phyloP scores from a whole-genome alignment of 2,113 vertebrate species.

The Leptobrachium leishanense region DNA sequence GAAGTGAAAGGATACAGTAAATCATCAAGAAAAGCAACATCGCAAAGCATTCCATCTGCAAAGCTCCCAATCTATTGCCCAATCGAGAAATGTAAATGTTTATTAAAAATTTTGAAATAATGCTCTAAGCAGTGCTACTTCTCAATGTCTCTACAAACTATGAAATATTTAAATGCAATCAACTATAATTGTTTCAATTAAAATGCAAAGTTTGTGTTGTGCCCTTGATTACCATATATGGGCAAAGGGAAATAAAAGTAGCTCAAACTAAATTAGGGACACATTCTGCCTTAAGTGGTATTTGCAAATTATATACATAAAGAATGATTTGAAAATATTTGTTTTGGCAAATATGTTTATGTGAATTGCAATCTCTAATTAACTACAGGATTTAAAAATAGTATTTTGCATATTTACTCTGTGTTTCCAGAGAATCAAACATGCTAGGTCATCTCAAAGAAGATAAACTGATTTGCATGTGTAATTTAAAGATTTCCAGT shows the following conservation, averaged over 20 bases:
- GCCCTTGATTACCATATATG: background rate
- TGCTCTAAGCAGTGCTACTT: too few relatives aligned
- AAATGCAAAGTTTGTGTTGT: background rate
- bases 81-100: too few relatives aligned
- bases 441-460: background rate
- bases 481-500: constrained; percentile 6
- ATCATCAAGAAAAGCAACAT: too few relatives aligned
- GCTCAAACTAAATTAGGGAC: constrained; percentile 22
- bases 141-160: too few relatives aligned
- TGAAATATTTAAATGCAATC: background rate
- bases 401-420: constrained; percentile 21
- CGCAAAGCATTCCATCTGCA: too few relatives aligned
- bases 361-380: constrained; percentile 46
- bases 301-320: constrained; percentile 48
- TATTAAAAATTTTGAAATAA: too few relatives aligned
- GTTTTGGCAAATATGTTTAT: constrained; percentile 51
- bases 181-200: background rate
- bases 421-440: constrained; percentile 1
- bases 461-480: constrained; percentile 2
- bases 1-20: too few relatives aligned
- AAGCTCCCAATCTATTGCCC: too few relatives aligned
- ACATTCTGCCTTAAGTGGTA: constrained; percentile 23
- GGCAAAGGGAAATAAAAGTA: background rate
- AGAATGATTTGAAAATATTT: constrained; percentile 50
- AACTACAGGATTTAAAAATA: constrained; percentile 42